Evolutionary conservation across 2,113 vertebrate genomes (phyloP), one percentile per base, ranked within the genome.

Genomic region (Erythrocebus patas): DNA sequence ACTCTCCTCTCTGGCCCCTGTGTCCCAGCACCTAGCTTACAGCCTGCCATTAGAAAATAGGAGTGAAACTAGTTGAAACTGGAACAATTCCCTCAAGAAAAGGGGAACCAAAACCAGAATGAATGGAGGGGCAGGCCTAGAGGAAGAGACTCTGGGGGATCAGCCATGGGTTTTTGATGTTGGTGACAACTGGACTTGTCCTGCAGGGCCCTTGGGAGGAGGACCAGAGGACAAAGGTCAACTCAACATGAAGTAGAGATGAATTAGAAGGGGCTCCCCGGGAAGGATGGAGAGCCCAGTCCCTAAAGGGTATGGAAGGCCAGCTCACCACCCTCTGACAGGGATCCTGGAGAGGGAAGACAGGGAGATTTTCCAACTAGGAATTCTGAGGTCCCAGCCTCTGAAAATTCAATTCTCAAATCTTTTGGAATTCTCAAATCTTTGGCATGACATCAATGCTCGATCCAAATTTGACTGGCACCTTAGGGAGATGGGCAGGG

Each of bases 371-470:
- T 73, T n/a, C 43, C 66, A 50, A 48, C 70, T 57, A 25, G 89
- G 61, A 96, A 27, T 79, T 88, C 72, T 78, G 50, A 82, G 73
- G 70, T 9, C 30, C 32, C 52, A 59, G 38, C 18, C 82, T 90
- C 68, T 85, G 81, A 72, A 81, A 88, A 81, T 73, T 59, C 18
- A 61, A 45, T 43, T 64, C 38, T 79, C 35, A 75, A 66, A 14
- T 17, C 45, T 81, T 86, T 59, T 25, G 66, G 64, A 68, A 68
- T 35, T 68, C 66, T 79, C 38, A 75, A 66, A 12, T 14, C 45
- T 81, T 59, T 25, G 59, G 64, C 22, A 45, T 89, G 52, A 55
- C 52, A 55, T 55, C 52, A 20, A 20, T 55, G 52, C 18, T 55
- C 18, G 0, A 55, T 55, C 52, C 52, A 55, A 68, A n/a, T 35